Evolutionary conservation across 92 coral and sea anemone species (phyloP).

Genomic region (Porites evermanni): DNA sequence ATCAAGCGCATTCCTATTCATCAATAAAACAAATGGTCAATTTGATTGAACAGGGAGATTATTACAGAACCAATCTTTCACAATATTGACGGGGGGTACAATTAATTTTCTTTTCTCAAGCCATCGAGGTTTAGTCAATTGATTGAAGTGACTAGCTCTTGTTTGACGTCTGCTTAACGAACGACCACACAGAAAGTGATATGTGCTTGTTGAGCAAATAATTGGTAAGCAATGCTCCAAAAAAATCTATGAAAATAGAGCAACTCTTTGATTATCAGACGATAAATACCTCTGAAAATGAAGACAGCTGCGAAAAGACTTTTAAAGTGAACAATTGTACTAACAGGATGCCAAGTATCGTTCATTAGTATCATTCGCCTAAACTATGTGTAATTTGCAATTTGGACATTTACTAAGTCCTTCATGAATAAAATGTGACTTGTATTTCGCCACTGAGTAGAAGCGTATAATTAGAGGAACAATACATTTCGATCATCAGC

Average conservation of each 20-base stretch:
- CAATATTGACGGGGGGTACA: not conserved
- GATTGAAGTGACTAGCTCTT: not conserved
- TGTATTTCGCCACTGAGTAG: not conserved
- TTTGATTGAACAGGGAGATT: not conserved
- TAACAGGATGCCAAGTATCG: not conserved
- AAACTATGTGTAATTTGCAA: not conserved
- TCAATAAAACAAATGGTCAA: not conserved
- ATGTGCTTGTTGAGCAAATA: constrained; percentile 19
- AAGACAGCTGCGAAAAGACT: not conserved
- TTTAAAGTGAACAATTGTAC: not conserved
- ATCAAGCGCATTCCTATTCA: not conserved
- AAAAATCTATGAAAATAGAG: not conserved
- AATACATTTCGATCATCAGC: constrained; percentile 18
- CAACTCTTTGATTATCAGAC: not conserved
- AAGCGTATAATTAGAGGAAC: constrained; percentile 20
- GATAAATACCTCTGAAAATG: not conserved
- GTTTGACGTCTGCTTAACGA: not conserved
- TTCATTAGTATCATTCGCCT: not conserved
- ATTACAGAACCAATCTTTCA: not conserved
- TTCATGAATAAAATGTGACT: not conserved
- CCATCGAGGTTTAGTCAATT: not conserved
- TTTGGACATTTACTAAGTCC: not conserved
- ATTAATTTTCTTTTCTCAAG: not conserved
- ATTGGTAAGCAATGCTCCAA: not conserved
- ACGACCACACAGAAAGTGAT: not conserved